phyloP scores from a whole-genome alignment of 1,140 invertebrate species.

The Leptonema lineaticorne region DNA sequence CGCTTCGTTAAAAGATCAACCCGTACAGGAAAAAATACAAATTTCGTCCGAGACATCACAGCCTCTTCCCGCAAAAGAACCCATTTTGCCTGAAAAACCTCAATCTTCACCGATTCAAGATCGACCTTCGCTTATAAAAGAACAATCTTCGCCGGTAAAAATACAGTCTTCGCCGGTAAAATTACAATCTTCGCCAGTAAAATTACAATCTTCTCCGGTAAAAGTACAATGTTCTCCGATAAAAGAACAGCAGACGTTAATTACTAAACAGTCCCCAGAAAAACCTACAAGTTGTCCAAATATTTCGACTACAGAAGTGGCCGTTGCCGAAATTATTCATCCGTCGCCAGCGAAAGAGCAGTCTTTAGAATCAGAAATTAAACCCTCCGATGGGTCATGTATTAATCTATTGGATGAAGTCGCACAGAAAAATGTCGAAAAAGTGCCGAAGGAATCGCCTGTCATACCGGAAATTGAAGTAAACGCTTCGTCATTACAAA shows the following conservation, averaged over 20 bases:
- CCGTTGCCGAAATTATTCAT: not conserved
- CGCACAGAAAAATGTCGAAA: too few relatives aligned
- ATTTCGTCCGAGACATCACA: not conserved
- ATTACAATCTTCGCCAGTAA: not conserved
- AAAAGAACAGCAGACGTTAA: not conserved
- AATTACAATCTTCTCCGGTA: not conserved
- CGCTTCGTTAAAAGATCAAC: not conserved
- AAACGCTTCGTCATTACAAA: too few relatives aligned
- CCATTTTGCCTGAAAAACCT: not conserved
- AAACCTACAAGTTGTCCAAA: not conserved
- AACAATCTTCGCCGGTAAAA: slow-evolving; percentile 1
- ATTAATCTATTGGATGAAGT: too few relatives aligned
- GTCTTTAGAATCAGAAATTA: too few relatives aligned
- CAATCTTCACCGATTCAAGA: slow-evolving; percentile 8
- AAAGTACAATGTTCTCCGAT: not conserved
- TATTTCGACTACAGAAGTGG: not conserved
- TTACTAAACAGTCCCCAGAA: not conserved
- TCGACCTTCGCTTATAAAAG: slow-evolving; percentile 4
- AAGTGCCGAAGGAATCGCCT: too few relatives aligned
- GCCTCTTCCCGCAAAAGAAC: slow-evolving; percentile 25
- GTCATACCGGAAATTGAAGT: too few relatives aligned
- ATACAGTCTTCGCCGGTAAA: not conserved
- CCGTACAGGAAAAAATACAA: not conserved
- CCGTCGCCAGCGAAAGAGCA: not conserved
- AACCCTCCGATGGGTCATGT: too few relatives aligned